Percentiles rank a stretch among this genome's conserved stretches.
Conservation (phyloP, 2,113 vertebrate genomes). For the Microtus pennsylvanicus region DNA sequence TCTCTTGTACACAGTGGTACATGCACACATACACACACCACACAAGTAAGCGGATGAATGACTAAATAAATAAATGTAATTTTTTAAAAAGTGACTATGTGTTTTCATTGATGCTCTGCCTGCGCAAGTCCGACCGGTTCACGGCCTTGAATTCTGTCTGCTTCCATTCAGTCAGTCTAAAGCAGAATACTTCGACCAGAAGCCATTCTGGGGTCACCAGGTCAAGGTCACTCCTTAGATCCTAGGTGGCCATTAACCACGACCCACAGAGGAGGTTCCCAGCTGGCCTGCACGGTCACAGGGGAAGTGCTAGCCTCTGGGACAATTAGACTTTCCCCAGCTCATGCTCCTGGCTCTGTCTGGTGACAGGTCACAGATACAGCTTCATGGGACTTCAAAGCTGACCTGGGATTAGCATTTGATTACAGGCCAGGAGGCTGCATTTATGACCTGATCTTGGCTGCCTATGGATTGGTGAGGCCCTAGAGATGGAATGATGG, state of each 20-base stretch:
- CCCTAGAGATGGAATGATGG: not conserved
- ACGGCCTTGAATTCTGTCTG: not conserved
- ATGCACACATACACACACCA: not conserved
- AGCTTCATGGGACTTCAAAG: rapidly evolving
- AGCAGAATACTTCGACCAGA: not conserved
- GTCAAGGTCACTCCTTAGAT: no score
- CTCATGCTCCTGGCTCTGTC: rapidly evolving
- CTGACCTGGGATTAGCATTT: not conserved
- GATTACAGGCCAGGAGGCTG: not conserved
- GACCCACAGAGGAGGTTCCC: not conserved
- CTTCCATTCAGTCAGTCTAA: not conserved
- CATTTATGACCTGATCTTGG: not conserved
- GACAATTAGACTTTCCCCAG: not conserved
- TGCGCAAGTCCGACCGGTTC: not conserved
- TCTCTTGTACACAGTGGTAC: not conserved
- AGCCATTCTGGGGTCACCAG: not conserved
- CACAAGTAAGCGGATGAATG: not conserved
- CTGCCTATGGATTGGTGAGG: not conserved
- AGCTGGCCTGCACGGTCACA: rapidly evolving
- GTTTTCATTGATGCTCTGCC: not conserved
- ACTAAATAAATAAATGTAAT: no score
- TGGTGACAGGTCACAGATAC: not conserved
- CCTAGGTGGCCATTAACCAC: rapidly evolving
- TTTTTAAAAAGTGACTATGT: no score
- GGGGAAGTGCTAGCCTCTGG: not conserved